A percentile compares a stretch with the other conserved stretches of the same genome.
These are phyloP conservation scores for Enteromius radiatus DNA, from an alignment of 2,797 vertebrate genomes.

Conservation along the genomic window DNA sequence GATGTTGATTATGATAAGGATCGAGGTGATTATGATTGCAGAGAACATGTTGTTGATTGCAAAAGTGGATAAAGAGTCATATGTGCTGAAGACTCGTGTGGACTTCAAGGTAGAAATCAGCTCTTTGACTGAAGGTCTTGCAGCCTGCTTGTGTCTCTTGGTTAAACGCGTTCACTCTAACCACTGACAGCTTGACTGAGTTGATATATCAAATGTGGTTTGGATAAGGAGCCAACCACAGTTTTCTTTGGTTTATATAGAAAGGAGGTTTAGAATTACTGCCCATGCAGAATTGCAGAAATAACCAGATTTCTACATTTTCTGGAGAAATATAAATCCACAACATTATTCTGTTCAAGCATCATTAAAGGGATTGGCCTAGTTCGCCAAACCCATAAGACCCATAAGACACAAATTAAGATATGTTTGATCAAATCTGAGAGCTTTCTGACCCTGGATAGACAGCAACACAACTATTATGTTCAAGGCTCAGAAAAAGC, in stretches of 20 bases:
- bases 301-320: not conserved
- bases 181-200: not conserved
- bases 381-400: not conserved
- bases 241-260: not conserved
- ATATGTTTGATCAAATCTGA: not conserved
- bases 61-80: not conserved
- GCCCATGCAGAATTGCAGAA: not conserved
- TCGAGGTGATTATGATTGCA: constrained; percentile 12
- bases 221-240: not conserved
- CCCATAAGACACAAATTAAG: not conserved
- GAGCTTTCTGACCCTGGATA: not conserved
- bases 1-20: constrained; percentile 17
- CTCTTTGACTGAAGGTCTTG: not conserved
- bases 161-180: not conserved
- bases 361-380: not conserved
- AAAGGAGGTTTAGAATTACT: not conserved
- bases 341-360: not conserved
- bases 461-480: not conserved
- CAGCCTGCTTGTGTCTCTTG: not conserved
- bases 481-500: not conserved
- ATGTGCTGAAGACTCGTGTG: not conserved
- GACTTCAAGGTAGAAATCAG: not conserved
- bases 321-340: not conserved
- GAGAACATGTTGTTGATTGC: not conserved
- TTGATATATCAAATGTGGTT: not conserved